Base-by-base conservation (phyloP, 1,140 invertebrate species). In the Drosophila teissieri region DNA sequence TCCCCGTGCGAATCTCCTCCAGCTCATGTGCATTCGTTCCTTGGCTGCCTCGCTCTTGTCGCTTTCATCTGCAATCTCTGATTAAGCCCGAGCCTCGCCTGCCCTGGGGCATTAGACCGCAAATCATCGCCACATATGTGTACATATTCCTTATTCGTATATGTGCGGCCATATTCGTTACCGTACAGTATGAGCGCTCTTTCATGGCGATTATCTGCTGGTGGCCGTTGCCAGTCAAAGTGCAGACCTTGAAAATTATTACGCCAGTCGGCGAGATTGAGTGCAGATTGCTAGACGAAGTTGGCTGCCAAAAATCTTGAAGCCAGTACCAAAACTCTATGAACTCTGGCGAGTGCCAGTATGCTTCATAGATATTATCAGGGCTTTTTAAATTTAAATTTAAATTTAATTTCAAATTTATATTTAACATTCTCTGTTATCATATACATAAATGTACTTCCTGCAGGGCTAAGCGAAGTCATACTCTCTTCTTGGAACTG, bases 51-150 rank as follows among this genome's bases (percentile, higher is more conserved):
- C 44, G 55, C 44, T 36, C 44, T 76, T 65, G 73, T 61, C 73
- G 69, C 69, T 74, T 64, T 49, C 72, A 74, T 76, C 73, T 76
- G 73, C 72, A 76, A 77, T 77, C 74, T 77, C 73, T 77, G 74
- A 77, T 77, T 77, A 77, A 77, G 56, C 40, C 44, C 49, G 48
- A 42, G 61, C 52, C 48, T 76, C 36, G 61, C 52, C 73, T 67
- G 61, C 46, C 52, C 53, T 48, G 48, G 73, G 73, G 72, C 72
- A 76, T 76, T 76, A 76, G 73, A 76, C 73, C 73, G 72, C 73
- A 76, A 76, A 76, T 76, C 73, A 75, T 77, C 63, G 55, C 48
- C 65, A 54, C 56, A 76, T 75, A 67, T 48, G 42, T 46, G 42
- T 63, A 27, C 19, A 19, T 19, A 19, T 19, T 19, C 19, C 19